phyloP scores from a whole-genome alignment of 2,888 invertebrate species.

The Tachystola acroxantha region DNA sequence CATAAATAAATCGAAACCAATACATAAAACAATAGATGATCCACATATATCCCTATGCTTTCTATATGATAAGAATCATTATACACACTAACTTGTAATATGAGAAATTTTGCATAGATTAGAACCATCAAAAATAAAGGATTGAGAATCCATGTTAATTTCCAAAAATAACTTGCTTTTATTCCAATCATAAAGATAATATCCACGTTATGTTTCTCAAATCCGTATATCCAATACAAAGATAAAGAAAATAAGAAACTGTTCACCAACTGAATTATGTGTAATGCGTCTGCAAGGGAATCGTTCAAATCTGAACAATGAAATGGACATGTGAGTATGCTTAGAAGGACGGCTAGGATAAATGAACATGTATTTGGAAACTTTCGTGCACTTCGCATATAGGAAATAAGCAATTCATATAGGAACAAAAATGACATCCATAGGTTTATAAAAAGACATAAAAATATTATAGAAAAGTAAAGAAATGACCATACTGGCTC shows the following conservation, averaged over 20 bases:
- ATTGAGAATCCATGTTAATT: constrained; percentile 48
- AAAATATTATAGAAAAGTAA: constrained; percentile 51
- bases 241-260: constrained; percentile 49
- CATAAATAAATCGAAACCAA: constrained; percentile 23
- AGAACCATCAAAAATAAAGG: constrained; percentile 39
- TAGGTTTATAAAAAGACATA: constrained; percentile 44
- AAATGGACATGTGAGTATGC: constrained; percentile 44
- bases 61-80: constrained; percentile 31
- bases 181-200: constrained; percentile 69
- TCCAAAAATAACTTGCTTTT: constrained; percentile 58
- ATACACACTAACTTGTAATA: constrained; percentile 22
- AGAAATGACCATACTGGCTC: constrained; percentile 47
- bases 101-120: constrained; percentile 28
- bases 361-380: constrained; percentile 32
- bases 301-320: constrained; percentile 53
- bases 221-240: constrained; percentile 63
- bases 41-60: not conserved
- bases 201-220: constrained; percentile 52
- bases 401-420: constrained; percentile 30
- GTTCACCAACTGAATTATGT: constrained; percentile 48
- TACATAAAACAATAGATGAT: constrained; percentile 26
- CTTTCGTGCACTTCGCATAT: constrained; percentile 20
- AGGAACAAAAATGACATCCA: constrained; percentile 51
- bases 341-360: constrained; percentile 28
- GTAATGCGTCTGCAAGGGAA: constrained; percentile 39